phyloP scores from a whole-genome alignment of 2,113 vertebrate genomes.

The Pristiophorus japonicus region DNA sequence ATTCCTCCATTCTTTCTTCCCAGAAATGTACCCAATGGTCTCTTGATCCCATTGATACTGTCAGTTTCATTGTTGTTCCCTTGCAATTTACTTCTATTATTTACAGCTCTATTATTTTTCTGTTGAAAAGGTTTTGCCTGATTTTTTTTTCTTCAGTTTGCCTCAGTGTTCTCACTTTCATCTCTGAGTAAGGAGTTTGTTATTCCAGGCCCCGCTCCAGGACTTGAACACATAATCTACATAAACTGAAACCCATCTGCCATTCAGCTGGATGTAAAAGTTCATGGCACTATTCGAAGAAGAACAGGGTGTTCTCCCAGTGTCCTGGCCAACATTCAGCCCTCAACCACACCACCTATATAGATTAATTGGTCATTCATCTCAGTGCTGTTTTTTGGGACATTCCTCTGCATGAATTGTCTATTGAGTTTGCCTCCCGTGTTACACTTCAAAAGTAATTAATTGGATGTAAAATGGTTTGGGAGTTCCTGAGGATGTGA shows the following conservation, averaged over 20 bases:
- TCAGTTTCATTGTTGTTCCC: not conserved
- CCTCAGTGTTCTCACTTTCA: not conserved
- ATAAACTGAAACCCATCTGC: not conserved
- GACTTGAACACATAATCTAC: not conserved
- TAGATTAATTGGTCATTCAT: not conserved
- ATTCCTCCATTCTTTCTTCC: not conserved
- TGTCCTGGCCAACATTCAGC: not conserved
- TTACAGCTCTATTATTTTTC: not conserved
- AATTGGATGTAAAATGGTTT: not conserved
- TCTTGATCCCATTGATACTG: no score
- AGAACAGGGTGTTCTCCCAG: not conserved
- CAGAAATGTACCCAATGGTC: no score
- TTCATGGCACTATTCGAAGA: not conserved
- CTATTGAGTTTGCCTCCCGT: not conserved
- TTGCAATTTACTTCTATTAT: not conserved
- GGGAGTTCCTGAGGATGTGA: not conserved
- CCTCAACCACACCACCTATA: not conserved
- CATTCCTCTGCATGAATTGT: not conserved
- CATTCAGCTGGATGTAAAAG: not conserved
- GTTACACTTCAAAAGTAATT: not conserved
- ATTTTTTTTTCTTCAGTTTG: not conserved
- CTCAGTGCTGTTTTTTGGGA: not conserved
- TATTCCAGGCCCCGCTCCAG: not conserved
- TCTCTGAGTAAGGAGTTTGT: not conserved
- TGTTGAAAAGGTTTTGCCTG: not conserved